These are phyloP conservation scores for Ictalurus punctatus DNA, from an alignment of 2,113 vertebrate species.

Conservation along the genomic window DNA sequence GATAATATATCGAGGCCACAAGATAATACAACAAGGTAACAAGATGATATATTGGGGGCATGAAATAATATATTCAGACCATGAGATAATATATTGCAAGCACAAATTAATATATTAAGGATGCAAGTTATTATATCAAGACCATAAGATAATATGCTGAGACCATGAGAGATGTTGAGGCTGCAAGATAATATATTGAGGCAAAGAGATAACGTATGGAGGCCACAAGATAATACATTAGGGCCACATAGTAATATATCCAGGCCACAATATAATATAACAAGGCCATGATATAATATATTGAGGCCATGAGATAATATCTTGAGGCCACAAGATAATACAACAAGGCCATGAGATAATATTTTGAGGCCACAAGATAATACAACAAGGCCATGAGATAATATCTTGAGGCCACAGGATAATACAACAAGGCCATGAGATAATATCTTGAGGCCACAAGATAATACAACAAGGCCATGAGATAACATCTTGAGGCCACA, in stretches of 20 bases:
- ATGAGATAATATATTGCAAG: not conserved
- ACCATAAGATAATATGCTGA: not conserved
- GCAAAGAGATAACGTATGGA: not conserved
- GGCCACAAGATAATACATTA: not conserved
- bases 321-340: not conserved
- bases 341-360: not conserved
- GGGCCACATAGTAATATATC: not conserved
- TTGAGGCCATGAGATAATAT: not conserved
- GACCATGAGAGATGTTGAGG: not conserved
- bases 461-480: not conserved
- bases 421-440: not conserved
- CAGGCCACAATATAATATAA: not conserved
- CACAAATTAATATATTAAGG: not conserved
- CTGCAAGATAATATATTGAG: not conserved
- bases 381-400: not conserved
- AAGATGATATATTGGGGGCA: not conserved
- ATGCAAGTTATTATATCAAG: not conserved
- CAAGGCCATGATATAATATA: not conserved
- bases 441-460: not conserved
- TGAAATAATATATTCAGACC: not conserved
- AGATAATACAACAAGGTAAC: not conserved
- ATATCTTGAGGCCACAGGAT: not conserved
- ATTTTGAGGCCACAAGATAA: not conserved
- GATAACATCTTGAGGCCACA: not conserved
- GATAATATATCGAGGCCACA: not conserved